These are phyloP conservation scores for Pyrocoelia pectoralis DNA, from an alignment of 2,888 invertebrate species.

Conservation along the genomic window DNA sequence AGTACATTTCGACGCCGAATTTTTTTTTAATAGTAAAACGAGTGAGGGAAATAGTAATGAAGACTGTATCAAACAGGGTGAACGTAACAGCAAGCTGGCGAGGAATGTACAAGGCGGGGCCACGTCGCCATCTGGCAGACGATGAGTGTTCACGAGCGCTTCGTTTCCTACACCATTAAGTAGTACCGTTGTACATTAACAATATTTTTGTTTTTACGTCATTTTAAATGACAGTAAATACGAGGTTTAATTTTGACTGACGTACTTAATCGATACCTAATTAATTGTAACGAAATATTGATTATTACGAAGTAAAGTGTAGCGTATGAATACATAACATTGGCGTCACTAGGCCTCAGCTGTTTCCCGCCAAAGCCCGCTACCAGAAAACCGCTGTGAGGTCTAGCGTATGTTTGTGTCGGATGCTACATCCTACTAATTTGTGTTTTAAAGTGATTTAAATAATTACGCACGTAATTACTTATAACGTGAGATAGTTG, in stretches of 20 bases:
- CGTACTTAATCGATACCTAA: neutral
- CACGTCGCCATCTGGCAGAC: conserved; percentile 67
- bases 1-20: neutral
- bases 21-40: neutral
- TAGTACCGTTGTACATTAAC: conserved; percentile 50
- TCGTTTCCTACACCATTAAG: conserved; percentile 58
- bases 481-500: conserved; percentile 18
- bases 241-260: neutral
- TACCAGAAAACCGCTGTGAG: conserved; percentile 69
- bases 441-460: conserved; percentile 49
- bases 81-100: conserved; percentile 49
- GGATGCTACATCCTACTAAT: conserved; percentile 55
- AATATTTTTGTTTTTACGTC: neutral
- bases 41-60: neutral
- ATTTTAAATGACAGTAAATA: neutral
- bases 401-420: conserved; percentile 63
- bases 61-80: conserved; percentile 53
- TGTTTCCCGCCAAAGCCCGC: conserved; percentile 75
- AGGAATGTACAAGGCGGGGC: conserved; percentile 63
- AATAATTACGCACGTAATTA: conserved; percentile 20
- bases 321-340: conserved; percentile 58
- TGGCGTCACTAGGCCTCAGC: conserved; percentile 67
- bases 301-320: conserved; percentile 18
- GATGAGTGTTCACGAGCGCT: conserved; percentile 61
- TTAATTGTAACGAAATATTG: neutral